A percentile compares a stretch with the other conserved stretches of the same genome.
Conservation (phyloP, 2,888 invertebrate genomes). For the Linnaemya tessellans region DNA sequence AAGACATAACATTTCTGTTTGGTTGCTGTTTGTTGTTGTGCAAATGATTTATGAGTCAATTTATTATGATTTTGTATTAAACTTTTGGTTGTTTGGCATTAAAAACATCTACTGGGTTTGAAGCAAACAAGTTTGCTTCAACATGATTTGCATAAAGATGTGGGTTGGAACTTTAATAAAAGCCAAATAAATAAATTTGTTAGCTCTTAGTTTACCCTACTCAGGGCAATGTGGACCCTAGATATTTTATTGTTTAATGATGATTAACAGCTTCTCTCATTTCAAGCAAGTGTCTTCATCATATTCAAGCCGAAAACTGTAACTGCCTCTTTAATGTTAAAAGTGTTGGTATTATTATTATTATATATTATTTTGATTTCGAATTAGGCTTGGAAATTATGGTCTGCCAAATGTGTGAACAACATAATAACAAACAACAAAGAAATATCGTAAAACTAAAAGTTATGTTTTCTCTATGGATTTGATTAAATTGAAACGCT, state of each 20-base stretch:
- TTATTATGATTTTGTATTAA: slow-evolving; percentile 42
- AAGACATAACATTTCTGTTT: slow-evolving; percentile 13
- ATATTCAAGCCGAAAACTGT: background rate
- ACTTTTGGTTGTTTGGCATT: slow-evolving; percentile 11
- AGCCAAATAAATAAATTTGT: background rate
- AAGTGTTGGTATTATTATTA: background rate
- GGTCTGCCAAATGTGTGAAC: slow-evolving; percentile 21
- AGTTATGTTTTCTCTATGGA: slow-evolving; percentile 22
- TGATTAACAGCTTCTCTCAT: background rate
- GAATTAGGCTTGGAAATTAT: slow-evolving; percentile 48
- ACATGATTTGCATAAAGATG: slow-evolving; percentile 6
- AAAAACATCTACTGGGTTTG: slow-evolving; percentile 27
- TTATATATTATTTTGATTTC: slow-evolving; percentile 16
- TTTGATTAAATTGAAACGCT: slow-evolving; percentile 22
- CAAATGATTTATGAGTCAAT: slow-evolving; percentile 67
- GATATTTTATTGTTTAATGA: background rate
- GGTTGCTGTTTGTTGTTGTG: background rate
- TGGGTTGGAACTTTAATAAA: slow-evolving; percentile 27
- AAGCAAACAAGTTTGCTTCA: slow-evolving; percentile 5
- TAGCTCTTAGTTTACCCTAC: background rate
- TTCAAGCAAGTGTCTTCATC: background rate
- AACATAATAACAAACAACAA: background rate
- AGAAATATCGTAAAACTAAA: background rate
- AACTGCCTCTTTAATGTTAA: background rate
- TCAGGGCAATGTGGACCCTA: background rate